Percentiles rank a stretch among this genome's conserved stretches.
Evolutionary conservation across 2,888 invertebrate genomes (phyloP).

Genomic region (Beris morrisii): DNA sequence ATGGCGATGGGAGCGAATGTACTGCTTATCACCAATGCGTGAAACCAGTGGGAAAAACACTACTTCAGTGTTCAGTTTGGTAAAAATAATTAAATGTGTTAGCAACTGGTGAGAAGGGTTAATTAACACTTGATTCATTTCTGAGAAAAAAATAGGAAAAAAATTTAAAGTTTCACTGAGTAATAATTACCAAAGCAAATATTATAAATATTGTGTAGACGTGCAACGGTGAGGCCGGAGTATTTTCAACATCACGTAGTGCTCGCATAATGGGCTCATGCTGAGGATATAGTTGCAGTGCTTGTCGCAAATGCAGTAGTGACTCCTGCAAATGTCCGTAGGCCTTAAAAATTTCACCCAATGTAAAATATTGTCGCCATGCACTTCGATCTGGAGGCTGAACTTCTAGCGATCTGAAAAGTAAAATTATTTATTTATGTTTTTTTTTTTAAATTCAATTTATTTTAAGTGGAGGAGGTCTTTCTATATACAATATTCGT

Average conservation of each 20-base stretch:
- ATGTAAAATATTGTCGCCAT: slow-evolving; percentile 89
- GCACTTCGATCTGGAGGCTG: slow-evolving; percentile 83
- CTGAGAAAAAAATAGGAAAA: no score
- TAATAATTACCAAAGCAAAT: slow-evolving; percentile 71
- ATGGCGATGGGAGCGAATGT: no score
- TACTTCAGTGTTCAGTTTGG: no score
- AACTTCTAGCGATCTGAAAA: slow-evolving; percentile 69
- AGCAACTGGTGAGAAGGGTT: no score
- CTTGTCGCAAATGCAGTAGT: slow-evolving; percentile 77
- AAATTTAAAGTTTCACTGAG: no score
- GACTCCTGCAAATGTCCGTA: slow-evolving; percentile 90
- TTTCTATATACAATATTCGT: no score
- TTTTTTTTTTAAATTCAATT: no score
- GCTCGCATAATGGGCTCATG: slow-evolving; percentile 80
- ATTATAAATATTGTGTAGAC: slow-evolving; percentile 86
- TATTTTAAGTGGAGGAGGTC: no score
- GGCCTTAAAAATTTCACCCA: slow-evolving; percentile 89
- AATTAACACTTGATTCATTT: no score
- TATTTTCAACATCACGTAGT: slow-evolving; percentile 78
- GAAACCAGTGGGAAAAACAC: no score
- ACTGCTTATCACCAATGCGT: no score
- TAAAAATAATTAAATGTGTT: no score
- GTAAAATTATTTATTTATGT: neutral
- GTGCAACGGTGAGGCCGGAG: slow-evolving; percentile 79
- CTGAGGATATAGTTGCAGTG: slow-evolving; percentile 81